phyloP scores from a whole-genome alignment of 2,797 vertebrate species.

The Enteromius fasciolatus region DNA sequence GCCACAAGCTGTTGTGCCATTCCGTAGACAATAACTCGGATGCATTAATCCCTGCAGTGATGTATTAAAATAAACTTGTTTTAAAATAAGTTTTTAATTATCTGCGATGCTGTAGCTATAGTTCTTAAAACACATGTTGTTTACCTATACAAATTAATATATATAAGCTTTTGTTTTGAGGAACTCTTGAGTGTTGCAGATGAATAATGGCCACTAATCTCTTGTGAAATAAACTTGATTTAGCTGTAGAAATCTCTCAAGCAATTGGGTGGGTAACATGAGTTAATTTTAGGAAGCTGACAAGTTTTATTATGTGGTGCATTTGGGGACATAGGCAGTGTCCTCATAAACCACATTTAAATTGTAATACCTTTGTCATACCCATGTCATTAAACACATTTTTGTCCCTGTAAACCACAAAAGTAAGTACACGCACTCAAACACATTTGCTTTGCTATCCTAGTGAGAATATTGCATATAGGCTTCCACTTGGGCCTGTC shows the following conservation, averaged over 20 bases:
- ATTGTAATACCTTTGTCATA: too few relatives aligned
- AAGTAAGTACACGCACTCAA: too few relatives aligned
- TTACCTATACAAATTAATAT: slow-evolving; percentile 3
- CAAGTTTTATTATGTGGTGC: not conserved
- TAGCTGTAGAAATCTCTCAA: not conserved
- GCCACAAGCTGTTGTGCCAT: slow-evolving; percentile 40
- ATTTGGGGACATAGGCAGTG: too few relatives aligned
- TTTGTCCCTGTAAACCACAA: too few relatives aligned
- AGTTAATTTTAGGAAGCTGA: not conserved
- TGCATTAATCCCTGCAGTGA: slow-evolving; percentile 21
- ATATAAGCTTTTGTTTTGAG: not conserved
- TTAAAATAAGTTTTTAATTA: slow-evolving; percentile 27
- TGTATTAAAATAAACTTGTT: slow-evolving; percentile 36
- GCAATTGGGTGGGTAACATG: not conserved
- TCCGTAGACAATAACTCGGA: not conserved
- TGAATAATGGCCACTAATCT: slow-evolving; percentile 3
- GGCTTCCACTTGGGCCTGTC: too few relatives aligned
- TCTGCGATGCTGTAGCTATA: not conserved
- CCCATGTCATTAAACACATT: too few relatives aligned
- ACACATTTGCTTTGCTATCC: too few relatives aligned
- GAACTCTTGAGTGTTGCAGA: slow-evolving; percentile 3
- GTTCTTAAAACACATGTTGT: slow-evolving; percentile 6
- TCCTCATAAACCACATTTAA: too few relatives aligned
- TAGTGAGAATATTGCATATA: too few relatives aligned
- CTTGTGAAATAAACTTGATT: not conserved